Conservation (phyloP, 2,888 invertebrate species). For the Machimus atricapillus region DNA sequence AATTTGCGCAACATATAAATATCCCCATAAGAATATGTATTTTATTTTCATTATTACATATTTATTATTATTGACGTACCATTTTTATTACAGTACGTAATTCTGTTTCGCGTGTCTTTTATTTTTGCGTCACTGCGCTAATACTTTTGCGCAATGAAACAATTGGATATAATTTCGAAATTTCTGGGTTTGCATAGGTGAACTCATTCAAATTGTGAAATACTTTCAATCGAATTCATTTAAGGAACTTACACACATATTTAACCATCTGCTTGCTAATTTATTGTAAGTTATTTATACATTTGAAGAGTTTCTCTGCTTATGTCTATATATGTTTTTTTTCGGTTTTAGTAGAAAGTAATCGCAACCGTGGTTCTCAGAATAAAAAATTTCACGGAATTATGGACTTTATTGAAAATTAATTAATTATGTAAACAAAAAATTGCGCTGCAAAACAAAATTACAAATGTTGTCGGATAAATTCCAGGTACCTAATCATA, state of each 20-base stretch:
- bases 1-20: too few species aligned
- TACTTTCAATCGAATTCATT: background rate
- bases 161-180: background rate
- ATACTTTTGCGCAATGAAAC: background rate
- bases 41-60: background rate
- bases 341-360: too few species aligned
- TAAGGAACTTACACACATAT: background rate
- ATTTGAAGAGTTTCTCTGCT: background rate
- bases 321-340: too few species aligned
- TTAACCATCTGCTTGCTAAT: background rate
- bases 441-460: background rate
- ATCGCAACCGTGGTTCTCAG: too few species aligned
- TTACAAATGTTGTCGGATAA: background rate
- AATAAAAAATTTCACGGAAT: background rate
- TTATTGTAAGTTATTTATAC: background rate
- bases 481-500: background rate
- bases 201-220: background rate
- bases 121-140: background rate
- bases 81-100: background rate
- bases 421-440: background rate
- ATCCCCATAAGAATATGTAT: background rate
- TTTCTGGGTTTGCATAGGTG: background rate
- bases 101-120: background rate
- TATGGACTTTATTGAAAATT: background rate
- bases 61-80: background rate